Evolutionary conservation across 1,140 invertebrate species (phyloP).

Genomic region (Drosophila leontia): DNA sequence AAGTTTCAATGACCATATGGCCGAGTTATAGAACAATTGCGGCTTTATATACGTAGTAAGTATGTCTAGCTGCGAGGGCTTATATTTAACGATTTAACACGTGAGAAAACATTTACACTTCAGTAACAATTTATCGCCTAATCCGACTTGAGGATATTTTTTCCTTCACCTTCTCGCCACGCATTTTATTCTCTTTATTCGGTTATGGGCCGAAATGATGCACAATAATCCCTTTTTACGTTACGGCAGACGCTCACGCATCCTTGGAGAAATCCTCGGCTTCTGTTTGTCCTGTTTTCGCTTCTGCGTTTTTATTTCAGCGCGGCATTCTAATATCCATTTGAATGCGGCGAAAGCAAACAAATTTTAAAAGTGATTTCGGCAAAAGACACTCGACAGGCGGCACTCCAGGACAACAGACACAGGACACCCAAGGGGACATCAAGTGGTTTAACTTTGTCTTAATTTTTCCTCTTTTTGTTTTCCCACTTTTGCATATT

Average conservation of each 20-base stretch:
- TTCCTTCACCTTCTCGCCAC: conserved; percentile 16
- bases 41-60: neutral
- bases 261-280: conserved; percentile 51
- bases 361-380: conserved; percentile 72
- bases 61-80: conserved; percentile 1
- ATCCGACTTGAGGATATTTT: conserved; percentile 62
- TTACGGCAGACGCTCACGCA: conserved; percentile 44
- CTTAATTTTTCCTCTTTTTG: conserved; percentile 44
- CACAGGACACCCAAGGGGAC: conserved; percentile 46
- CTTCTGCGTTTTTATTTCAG: conserved; percentile 14
- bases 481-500: conserved; percentile 32
- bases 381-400: conserved; percentile 58
- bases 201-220: conserved; percentile 29
- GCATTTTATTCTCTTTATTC: conserved; percentile 17
- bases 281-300: conserved; percentile 27
- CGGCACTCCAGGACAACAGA: conserved; percentile 33
- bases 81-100: conserved; percentile 59
- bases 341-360: conserved; percentile 60
- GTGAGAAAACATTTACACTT: conserved; percentile 69
- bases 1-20: conserved; percentile 52
- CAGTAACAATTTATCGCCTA: conserved; percentile 72
- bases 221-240: conserved; percentile 79
- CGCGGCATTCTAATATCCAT: conserved; percentile 53
- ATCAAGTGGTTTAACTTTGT: conserved; percentile 60
- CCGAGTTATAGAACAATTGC: conserved; percentile 15